Base-by-base conservation (phyloP, 2,888 invertebrate genomes). In the Leptogaster cylindrica region DNA sequence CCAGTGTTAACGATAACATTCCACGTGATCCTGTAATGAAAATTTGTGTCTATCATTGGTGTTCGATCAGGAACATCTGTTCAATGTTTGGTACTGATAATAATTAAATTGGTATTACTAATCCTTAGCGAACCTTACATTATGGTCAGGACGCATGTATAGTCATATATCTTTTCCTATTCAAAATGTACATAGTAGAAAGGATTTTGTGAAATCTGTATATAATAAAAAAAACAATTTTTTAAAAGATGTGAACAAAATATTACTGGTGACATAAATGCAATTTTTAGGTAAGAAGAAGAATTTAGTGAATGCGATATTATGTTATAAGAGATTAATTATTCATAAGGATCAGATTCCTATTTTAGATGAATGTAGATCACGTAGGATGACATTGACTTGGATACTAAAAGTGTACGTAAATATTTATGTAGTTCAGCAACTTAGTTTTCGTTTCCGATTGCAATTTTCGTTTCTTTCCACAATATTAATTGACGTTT, bases 321-420 rank as follows among this genome's bases (percentile, higher is more conserved):
- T 41, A 44, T 44, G 27, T n/a, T 8, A 10, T 61, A 44, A 44
- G 44, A 18, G n/a, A n/a, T n/a, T n/a, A 51, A 28, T 27, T 51
- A 61, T 27, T 36, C 41, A 18, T 61, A 61, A 61, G 44, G 61
- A 61, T 44, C 41, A 44, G 61, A 61, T 61, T 61, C 61, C 61
- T 61, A 61, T 44, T 36, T 44, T 61, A 61, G 44, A 41, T 16
- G 41, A 61, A 44, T 7, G 61, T 61, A 61, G 48, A 12, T 25
- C 44, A 44, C 28, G 44, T 61, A 61, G 61, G 14, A 28, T 4
- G 23, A 28, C 28, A 44, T n/a, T 20, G 44, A 44, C 27, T 44
- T 44, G 44, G 61, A 44, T 44, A 55, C 39, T 55, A 7, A 61
- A n/a, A n/a, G n/a, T n/a, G n/a, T n/a, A n/a, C n/a, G n/a, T n/a